Evolutionary conservation across 2,113 vertebrate species (phyloP).

Genomic region (Polypterus senegalus): DNA sequence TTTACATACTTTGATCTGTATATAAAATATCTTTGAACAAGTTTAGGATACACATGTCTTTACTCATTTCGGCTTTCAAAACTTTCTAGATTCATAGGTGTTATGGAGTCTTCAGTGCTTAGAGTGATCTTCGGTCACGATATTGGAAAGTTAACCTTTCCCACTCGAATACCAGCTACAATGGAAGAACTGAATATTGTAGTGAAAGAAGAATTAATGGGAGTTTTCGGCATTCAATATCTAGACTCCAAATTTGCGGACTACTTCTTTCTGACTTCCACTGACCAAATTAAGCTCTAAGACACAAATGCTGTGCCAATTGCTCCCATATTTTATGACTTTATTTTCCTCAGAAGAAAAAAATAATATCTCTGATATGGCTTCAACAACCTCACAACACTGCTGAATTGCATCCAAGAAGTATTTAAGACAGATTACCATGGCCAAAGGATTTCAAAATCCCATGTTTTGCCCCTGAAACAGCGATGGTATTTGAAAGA

Average conservation of each 20-base stretch:
- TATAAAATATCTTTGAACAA: neutral
- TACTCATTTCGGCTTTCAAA: conserved; percentile 7
- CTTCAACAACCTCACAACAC: conserved; percentile 11
- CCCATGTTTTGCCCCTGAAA: conserved; percentile 24
- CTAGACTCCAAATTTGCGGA: conserved; percentile 20
- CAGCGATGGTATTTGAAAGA: conserved; percentile 21
- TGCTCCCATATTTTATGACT: conserved; percentile 12
- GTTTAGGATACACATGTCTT: conserved; percentile 15
- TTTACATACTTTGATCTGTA: conserved; percentile 4
- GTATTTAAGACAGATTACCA: conserved; percentile 11
- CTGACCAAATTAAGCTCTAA: conserved; percentile 23
- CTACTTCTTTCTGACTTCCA: conserved; percentile 15
- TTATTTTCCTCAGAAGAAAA: neutral
- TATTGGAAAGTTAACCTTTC: conserved; percentile 18
- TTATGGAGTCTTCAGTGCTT: conserved; percentile 5
- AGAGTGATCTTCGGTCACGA: conserved; percentile 13
- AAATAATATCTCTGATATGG: neutral
- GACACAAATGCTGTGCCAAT: conserved; percentile 21
- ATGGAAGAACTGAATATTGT: conserved; percentile 18
- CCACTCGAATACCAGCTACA: conserved; percentile 15
- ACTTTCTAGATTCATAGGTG: conserved; percentile 1
- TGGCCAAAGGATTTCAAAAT: conserved; percentile 28
- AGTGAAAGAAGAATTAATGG: conserved; percentile 22
- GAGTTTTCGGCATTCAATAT: conserved; percentile 22
- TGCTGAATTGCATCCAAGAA: conserved; percentile 10